Evolutionary conservation across 2,888 invertebrate species (phyloP).

Genomic region (Sesamia inferens): DNA sequence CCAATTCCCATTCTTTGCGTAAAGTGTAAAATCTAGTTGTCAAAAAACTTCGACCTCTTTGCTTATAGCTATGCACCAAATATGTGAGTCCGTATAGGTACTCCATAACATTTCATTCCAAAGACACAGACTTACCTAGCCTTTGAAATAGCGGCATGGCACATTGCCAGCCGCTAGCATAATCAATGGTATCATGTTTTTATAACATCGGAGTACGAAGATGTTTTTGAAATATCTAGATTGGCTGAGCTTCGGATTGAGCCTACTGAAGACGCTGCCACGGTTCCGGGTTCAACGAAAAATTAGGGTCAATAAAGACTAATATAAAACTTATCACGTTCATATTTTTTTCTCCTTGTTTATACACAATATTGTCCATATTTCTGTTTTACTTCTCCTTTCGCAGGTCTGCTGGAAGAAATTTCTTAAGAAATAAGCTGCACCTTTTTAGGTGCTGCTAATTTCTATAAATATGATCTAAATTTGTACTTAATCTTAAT

Average conservation of each 20-base stretch:
- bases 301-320: constrained; percentile 8
- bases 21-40: neutral
- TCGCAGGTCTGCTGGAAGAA: too few relatives aligned
- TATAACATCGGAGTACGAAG: constrained; percentile 39
- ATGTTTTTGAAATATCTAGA: constrained; percentile 50
- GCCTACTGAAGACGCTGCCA: neutral
- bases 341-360: too few relatives aligned
- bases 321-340: too few relatives aligned
- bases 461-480: too few relatives aligned
- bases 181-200: constrained; percentile 52
- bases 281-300: constrained; percentile 26
- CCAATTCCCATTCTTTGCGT: neutral
- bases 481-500: too few relatives aligned
- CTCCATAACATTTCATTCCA: constrained; percentile 32
- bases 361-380: too few relatives aligned
- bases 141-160: constrained; percentile 57
- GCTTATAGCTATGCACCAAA: neutral
- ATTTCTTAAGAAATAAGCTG: too few relatives aligned
- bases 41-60: neutral
- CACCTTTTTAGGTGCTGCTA: too few relatives aligned
- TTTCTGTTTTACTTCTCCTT: too few relatives aligned
- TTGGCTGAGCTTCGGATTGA: constrained; percentile 33
- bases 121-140: constrained; percentile 46
- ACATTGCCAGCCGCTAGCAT: constrained; percentile 42
- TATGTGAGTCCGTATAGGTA: neutral